These are phyloP conservation scores for Poecilia gillii DNA, from an alignment of 2,797 vertebrate genomes.

Conservation along the genomic window DNA sequence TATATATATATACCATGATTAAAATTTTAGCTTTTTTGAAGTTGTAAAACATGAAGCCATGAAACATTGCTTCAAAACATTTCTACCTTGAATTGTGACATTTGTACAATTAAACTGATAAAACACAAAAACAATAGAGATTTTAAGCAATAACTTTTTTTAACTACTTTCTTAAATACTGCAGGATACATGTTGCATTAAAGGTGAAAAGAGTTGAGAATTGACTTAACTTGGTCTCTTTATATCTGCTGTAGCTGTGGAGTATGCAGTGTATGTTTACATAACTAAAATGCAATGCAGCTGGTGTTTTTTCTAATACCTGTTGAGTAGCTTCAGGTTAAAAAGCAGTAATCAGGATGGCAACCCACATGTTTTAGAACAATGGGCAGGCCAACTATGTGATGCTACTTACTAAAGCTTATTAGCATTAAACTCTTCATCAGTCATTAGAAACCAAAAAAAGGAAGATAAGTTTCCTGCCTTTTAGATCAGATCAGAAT, in stretches of 20 bases:
- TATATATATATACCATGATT: not conserved
- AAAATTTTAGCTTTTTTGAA: not conserved
- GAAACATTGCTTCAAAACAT: not conserved
- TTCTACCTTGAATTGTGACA: not conserved
- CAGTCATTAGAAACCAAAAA: not conserved
- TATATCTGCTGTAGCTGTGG: not conserved
- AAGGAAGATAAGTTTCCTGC: not conserved
- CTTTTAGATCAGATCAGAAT: not conserved
- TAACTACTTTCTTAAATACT: not conserved
- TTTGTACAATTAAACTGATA: not conserved
- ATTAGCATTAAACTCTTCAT: not conserved
- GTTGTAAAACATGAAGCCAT: not conserved
- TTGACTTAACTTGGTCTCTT: not conserved
- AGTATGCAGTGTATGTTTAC: not conserved
- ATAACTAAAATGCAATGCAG: not conserved
- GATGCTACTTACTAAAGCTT: not conserved
- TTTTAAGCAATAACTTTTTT: too few species aligned
- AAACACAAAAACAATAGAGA: not conserved
- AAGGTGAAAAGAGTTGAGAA: not conserved
- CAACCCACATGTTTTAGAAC: not conserved
- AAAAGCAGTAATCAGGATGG: not conserved
- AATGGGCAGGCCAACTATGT: not conserved
- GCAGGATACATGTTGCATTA: not conserved
- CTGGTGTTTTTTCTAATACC: not conserved
- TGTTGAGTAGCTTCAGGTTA: not conserved